These are phyloP conservation scores for Bovichtus variegatus DNA, from an alignment of 2,797 vertebrate genomes.

Conservation along the genomic window DNA sequence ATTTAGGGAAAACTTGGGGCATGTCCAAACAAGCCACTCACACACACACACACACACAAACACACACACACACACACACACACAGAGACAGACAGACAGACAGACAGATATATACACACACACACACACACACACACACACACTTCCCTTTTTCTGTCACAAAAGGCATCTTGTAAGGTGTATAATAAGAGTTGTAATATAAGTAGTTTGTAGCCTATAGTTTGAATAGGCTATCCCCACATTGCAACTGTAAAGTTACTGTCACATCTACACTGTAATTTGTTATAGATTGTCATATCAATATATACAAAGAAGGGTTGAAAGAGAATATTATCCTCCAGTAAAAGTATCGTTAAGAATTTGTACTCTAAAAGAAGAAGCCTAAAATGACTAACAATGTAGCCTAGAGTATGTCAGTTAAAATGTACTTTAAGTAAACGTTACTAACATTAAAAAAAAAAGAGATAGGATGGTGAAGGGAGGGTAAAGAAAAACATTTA, in stretches of 20 bases:
- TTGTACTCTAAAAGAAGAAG: background rate
- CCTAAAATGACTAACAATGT: background rate
- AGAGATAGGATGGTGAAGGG: background rate
- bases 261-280: background rate
- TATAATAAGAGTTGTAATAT: background rate
- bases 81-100: too few relatives aligned
- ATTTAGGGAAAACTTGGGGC: slow-evolving; percentile 18
- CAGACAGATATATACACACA: too few relatives aligned
- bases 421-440: background rate
- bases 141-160: background rate
- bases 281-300: background rate
- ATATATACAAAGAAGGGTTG: background rate
- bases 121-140: background rate
- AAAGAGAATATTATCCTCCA: background rate
- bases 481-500: too few relatives aligned
- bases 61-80: too few relatives aligned
- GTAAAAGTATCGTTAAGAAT: background rate
- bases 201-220: background rate
- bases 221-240: background rate
- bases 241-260: background rate
- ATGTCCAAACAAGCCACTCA: slow-evolving; percentile 56
- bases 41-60: too few relatives aligned
- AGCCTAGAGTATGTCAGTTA: background rate
- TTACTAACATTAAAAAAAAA: too few relatives aligned
- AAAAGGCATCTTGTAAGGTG: background rate